Base-by-base conservation (phyloP, 2,113 vertebrate species). In the Hyla sarda region DNA sequence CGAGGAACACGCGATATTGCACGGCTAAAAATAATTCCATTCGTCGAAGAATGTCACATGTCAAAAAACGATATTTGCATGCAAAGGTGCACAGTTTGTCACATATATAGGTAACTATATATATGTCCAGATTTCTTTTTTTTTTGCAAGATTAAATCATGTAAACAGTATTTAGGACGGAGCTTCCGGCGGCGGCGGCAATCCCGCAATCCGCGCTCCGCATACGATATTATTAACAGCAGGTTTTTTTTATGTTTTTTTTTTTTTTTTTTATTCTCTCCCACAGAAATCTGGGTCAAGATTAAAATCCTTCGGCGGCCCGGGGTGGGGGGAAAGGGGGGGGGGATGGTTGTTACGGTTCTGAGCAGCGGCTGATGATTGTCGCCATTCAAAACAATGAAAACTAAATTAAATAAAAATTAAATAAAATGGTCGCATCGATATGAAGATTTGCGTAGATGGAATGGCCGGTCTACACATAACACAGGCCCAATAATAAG, bases 141-240 rank as follows among this genome's bases (percentile, higher is more conserved):
- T 86, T 86, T 86, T 86, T 86, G 84, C 84, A 86, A 86, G 77
- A 60, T 81, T 86, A 80, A 81, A 86, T 86, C 76, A 86, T 86
- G 84, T 86, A 86, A 86, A 86, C 84, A 86, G 65, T 86, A 73
- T 72, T 72, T 71, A 58, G 60, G 48, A 13, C 25, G 16, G 47
- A 86, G 67, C 34, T 1, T 10, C 23, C 30, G 41, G 41, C n/a
- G 9, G 45, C 19, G 7, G 73, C 9, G 11, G 23, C n/a, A 0
- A 41, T 41, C 17, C 83, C n/a, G n/a, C n/a, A n/a, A n/a, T n/a
- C 58, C 17, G 75, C 45, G 41, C 67, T 54, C 85, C 21, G 37
- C 30, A 54, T n/a, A 77, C 47, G 8, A 71, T 37, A 37, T 56
- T 77, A 47, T n/a, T 10, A 54, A 82, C 34, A 87, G 62, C 89